These are phyloP conservation scores for Odocoileus virginianus DNA, from an alignment of 2,113 vertebrate genomes.

Conservation along the genomic window DNA sequence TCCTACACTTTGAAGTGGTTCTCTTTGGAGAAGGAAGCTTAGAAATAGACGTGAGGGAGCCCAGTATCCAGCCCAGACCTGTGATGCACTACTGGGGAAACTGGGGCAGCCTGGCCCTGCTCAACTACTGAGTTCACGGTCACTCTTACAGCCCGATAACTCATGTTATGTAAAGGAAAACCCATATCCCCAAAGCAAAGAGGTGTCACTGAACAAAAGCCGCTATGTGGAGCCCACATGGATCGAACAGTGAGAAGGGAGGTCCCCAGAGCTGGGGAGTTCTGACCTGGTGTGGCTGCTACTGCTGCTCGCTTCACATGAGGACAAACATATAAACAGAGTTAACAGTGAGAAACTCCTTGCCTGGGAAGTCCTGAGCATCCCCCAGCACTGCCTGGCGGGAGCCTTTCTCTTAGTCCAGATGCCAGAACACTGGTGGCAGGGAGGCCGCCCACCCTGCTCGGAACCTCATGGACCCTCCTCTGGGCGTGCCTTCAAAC, in stretches of 20 bases:
- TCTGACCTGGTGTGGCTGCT: not conserved
- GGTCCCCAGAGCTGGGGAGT: not conserved
- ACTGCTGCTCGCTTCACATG: not conserved
- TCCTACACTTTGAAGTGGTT: not conserved
- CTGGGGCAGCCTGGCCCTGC: not conserved
- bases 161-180: not conserved
- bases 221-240: not conserved
- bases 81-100: not conserved
- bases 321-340: not conserved
- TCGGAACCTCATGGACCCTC: not conserved
- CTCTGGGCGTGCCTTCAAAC: not conserved
- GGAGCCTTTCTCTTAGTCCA: not conserved
- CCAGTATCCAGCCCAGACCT: not conserved
- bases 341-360: not conserved
- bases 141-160: not conserved
- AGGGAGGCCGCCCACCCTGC: not conserved
- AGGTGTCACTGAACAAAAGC: not conserved
- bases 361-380: not conserved
- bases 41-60: not conserved
- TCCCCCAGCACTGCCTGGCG: not conserved
- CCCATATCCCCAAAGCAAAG: not conserved
- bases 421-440: not conserved
- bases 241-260: not conserved
- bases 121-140: not conserved
- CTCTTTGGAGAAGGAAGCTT: not conserved